Evolutionary conservation across 1,140 invertebrate species (phyloP).

Genomic region (Bombus confusus): DNA sequence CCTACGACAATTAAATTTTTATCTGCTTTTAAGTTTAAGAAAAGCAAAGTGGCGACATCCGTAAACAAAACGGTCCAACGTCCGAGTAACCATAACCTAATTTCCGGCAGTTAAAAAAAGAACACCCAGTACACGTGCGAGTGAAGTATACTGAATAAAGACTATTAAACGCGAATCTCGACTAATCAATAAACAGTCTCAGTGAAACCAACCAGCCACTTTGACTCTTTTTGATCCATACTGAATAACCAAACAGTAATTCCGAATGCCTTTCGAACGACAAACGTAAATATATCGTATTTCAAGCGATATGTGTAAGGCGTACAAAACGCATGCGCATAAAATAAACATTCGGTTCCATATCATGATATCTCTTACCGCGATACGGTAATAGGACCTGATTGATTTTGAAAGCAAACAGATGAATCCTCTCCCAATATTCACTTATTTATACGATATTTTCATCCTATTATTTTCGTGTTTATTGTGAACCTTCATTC

Average conservation of each 20-base stretch:
- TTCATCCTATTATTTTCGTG: background rate
- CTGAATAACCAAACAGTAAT: slow-evolving; percentile 59
- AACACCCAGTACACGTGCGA: background rate
- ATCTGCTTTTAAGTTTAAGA: no score
- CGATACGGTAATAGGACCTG: background rate
- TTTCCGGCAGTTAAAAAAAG: background rate
- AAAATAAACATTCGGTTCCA: slow-evolving; percentile 24
- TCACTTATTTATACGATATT: slow-evolving; percentile 8
- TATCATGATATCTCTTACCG: background rate
- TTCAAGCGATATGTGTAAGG: slow-evolving; percentile 42
- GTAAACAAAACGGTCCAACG: background rate
- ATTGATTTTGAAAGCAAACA: slow-evolving; percentile 13
- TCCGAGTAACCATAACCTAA: background rate
- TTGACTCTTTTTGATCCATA: background rate
- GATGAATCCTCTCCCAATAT: slow-evolving; percentile 5
- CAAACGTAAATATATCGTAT: slow-evolving; percentile 59
- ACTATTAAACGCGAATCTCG: background rate
- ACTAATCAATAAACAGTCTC: background rate
- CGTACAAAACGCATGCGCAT: slow-evolving; percentile 20
- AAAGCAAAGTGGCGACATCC: no score
- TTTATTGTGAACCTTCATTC: background rate
- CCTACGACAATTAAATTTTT: no score
- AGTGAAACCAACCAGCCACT: background rate
- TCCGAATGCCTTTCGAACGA: slow-evolving; percentile 36
- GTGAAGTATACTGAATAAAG: background rate